A percentile compares a stretch with the other conserved stretches of the same genome.
These are phyloP conservation scores for Neogale vison DNA, from an alignment of 2,113 vertebrate species.

Conservation along the genomic window DNA sequence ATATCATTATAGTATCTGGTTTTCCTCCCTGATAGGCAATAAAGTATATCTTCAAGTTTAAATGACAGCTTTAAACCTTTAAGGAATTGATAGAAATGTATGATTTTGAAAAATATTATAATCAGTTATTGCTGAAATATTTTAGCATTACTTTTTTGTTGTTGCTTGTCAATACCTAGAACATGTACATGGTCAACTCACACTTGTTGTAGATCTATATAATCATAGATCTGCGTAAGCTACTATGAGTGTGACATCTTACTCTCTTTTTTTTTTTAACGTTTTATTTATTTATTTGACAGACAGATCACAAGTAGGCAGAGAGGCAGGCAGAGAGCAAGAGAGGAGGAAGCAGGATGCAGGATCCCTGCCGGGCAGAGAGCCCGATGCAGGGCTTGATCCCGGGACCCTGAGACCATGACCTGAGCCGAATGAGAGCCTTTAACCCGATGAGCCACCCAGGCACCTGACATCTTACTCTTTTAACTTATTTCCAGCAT, in stretches of 20 bases:
- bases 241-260: neutral
- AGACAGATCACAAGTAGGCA: too few species aligned
- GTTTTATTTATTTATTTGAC: too few species aligned
- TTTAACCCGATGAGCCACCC: too few species aligned
- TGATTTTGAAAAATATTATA: conserved; percentile 29
- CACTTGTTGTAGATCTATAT: neutral
- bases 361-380: too few species aligned
- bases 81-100: neutral
- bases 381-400: too few species aligned
- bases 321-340: too few species aligned
- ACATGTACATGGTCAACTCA: neutral
- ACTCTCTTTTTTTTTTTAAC: neutral
- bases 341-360: too few species aligned
- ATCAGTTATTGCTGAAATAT: neutral
- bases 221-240: neutral
- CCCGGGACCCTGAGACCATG: too few species aligned
- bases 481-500: conserved; percentile 23
- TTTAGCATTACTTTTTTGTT: conserved; percentile 42
- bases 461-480: neutral
- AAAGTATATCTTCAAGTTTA: neutral
- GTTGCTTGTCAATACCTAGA: neutral
- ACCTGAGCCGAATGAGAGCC: too few species aligned
- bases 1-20: neutral
- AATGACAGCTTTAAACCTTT: neutral
- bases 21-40: neutral